Evolutionary conservation across 2,113 vertebrate species (phyloP).

Genomic region (Bufo bufo): DNA sequence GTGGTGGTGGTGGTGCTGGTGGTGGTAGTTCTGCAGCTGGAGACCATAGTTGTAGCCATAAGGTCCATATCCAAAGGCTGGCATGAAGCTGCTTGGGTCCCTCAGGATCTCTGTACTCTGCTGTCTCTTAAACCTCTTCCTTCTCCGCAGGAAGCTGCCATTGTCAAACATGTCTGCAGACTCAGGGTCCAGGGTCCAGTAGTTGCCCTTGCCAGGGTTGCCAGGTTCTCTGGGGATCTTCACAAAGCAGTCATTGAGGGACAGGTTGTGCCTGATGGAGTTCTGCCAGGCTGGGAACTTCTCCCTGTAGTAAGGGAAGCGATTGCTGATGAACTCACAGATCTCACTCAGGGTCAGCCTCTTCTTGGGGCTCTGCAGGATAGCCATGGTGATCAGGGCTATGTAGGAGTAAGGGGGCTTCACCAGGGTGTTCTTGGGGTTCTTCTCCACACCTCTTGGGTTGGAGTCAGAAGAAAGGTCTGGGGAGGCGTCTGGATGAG

Average conservation of each 20-base stretch:
- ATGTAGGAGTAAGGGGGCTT: slow-evolving; percentile 94
- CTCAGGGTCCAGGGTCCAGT: slow-evolving; percentile 95
- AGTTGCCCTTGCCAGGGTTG: slow-evolving; percentile 92
- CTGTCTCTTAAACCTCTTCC: slow-evolving; percentile 94
- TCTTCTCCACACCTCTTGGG: slow-evolving; percentile 61
- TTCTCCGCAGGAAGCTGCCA: slow-evolving; percentile 87
- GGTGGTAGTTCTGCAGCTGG: slow-evolving; percentile 85
- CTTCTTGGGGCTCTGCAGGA: slow-evolving; percentile 96
- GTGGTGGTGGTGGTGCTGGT: slow-evolving; percentile 71
- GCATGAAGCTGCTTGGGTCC: slow-evolving; percentile 88
- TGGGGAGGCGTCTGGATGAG: slow-evolving; percentile 72
- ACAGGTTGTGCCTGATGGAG: slow-evolving; percentile 92
- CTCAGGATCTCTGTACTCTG: slow-evolving; percentile 85
- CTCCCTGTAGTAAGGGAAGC: slow-evolving; percentile 94
- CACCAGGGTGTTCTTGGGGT: slow-evolving; percentile 77
- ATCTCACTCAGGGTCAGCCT: slow-evolving; percentile 93
- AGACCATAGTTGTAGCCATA: slow-evolving; percentile 96
- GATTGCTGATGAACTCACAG: slow-evolving; percentile 95
- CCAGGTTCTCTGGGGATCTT: slow-evolving; percentile 90
- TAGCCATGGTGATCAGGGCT: slow-evolving; percentile 95
- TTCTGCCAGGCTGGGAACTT: slow-evolving; percentile 96
- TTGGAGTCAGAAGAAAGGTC: slow-evolving; percentile 65
- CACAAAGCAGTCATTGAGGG: slow-evolving; percentile 92
- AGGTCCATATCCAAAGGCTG: slow-evolving; percentile 91
- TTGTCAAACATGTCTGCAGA: slow-evolving; percentile 96